Evolutionary conservation across 2,888 invertebrate species (phyloP).

Genomic region (Lordiphosa andalusiaca): DNA sequence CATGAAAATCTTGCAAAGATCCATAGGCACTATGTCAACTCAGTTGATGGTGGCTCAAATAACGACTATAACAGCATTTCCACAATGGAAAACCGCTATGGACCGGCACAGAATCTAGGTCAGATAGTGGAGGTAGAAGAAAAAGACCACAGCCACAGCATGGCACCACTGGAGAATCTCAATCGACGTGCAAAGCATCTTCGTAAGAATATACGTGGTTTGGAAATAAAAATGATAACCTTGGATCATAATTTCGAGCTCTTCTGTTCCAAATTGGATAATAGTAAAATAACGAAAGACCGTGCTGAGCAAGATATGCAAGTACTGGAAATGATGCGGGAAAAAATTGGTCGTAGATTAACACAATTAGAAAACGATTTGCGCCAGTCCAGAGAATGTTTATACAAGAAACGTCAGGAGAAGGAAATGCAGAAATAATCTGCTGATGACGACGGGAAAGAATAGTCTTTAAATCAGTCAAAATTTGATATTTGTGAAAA

Average conservation of each 20-base stretch:
- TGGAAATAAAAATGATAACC: slow-evolving; percentile 22
- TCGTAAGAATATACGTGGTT: slow-evolving; percentile 4
- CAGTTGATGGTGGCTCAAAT: not conserved
- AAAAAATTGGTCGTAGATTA: too few species aligned
- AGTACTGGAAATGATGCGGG: too few species aligned
- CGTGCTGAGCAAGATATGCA: slow-evolving; percentile 1
- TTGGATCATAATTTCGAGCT: slow-evolving; percentile 20
- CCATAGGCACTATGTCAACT: slow-evolving; percentile 30
- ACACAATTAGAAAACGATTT: too few species aligned
- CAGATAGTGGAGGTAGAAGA: not conserved
- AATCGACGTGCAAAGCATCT: not conserved
- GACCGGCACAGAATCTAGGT: too few species aligned
- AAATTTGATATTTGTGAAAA: too few species aligned
- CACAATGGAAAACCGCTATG: too few species aligned
- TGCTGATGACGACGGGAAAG: too few species aligned
- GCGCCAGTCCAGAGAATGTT: too few species aligned
- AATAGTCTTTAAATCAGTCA: too few species aligned
- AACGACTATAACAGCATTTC: too few species aligned
- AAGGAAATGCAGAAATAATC: too few species aligned
- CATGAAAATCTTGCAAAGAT: slow-evolving; percentile 33
- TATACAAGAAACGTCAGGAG: too few species aligned
- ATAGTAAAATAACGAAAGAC: slow-evolving; percentile 15
- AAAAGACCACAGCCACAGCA: not conserved
- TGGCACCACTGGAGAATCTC: not conserved
- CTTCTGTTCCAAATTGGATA: slow-evolving; percentile 23